Base-by-base conservation (phyloP, 2,113 vertebrate species). In the Anoplopoma fimbria region DNA sequence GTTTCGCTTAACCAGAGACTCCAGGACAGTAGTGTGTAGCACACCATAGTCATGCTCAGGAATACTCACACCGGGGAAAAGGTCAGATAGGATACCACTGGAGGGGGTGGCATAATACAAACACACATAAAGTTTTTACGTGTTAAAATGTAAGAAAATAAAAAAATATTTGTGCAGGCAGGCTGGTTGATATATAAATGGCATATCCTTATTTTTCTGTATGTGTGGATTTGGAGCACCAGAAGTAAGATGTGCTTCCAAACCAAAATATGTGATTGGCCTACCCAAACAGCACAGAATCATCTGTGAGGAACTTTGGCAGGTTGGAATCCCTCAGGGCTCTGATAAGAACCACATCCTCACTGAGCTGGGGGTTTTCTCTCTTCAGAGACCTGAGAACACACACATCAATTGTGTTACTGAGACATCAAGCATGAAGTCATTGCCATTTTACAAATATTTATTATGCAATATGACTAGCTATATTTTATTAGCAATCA, bases 1-100 rank as follows among this genome's bases (percentile, higher is more conserved):
- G 53, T 94, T 95, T 69, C 93, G 88, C 51, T 84, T 82, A 36
- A 90, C 72, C 74, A 97, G 94, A 63, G 94, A 94, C 12, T 95
- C 93, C 85, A 95, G 77, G 83, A 96, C 96, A 68, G 96, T 97
- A 60, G 95, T 94, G 53, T 97, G 92, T 2, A 97, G 90, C 9
- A 96, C 92, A 21, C 97, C 97, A 49, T 98, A 98, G 88, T 98
- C 95, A 2, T 97, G 96, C 73, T 96, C 96, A 31, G 97, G 97
- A 86, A 97, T 97, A 40, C 81, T 27, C 34, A 97, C 96, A 38
- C 96, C 97, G 23, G 97, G 97, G 81, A 97, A 97, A 69, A 97
- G 95, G 64, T 97, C 97, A 51, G 97, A 97, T 61, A 97, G 94
- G 77, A 97, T 97, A 45, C 96, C 96, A 80, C 97, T 97, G 67